Percentiles rank a stretch among this genome's conserved stretches.
Evolutionary conservation across 2,797 vertebrate species (phyloP).

Genomic region (Rhodeus uyekii): DNA sequence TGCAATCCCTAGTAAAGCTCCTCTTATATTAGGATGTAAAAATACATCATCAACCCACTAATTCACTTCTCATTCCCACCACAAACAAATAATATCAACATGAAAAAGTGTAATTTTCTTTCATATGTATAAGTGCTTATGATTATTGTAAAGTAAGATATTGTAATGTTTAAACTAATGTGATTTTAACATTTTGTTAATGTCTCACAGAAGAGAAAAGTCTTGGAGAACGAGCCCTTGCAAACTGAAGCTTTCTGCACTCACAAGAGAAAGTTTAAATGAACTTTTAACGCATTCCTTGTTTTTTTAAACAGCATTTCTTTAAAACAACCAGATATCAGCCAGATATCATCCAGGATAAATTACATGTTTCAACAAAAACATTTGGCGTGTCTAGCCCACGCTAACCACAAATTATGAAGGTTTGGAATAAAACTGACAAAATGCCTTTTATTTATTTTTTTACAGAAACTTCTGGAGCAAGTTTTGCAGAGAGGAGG

Average conservation of each 20-base stretch:
- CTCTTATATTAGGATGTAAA: background rate
- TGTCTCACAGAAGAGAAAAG: background rate
- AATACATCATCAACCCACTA: background rate
- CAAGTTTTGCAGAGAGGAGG: constrained; percentile 83
- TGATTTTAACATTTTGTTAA: background rate
- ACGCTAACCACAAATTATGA: constrained; percentile 8
- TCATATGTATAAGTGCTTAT: background rate
- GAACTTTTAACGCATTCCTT: background rate
- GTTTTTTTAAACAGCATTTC: background rate
- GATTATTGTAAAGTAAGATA: background rate
- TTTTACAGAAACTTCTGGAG: constrained; percentile 85
- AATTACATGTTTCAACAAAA: constrained; percentile 17
- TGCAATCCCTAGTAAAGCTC: background rate
- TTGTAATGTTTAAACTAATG: background rate
- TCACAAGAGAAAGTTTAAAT: background rate
- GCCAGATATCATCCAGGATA: background rate
- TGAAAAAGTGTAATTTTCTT: no score
- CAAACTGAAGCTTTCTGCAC: background rate
- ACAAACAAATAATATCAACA: background rate
- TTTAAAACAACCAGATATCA: background rate
- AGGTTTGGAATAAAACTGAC: constrained; percentile 19
- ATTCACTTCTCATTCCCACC: background rate
- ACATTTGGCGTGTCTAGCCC: background rate
- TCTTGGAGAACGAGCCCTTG: background rate
- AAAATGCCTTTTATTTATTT: constrained; percentile 14